Evolutionary conservation across 1,140 invertebrate species (phyloP).

Genomic region (Trichonephila clavipes): DNA sequence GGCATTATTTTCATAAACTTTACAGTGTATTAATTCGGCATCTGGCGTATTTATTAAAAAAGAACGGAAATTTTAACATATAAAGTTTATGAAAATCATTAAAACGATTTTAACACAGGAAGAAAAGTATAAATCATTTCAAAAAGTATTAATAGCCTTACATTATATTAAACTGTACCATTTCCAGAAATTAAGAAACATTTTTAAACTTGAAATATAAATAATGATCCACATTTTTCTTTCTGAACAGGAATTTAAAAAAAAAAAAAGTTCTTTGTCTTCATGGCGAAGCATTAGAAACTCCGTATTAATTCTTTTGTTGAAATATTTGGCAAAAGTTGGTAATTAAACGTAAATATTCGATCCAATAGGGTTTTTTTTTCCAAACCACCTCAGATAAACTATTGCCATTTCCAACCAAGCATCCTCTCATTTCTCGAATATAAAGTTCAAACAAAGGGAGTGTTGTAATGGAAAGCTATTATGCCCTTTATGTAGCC

Average conservation of each 20-base stretch:
- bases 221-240: not conserved
- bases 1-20: no score
- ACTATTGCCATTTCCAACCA: not conserved
- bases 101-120: no score
- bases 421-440: not conserved
- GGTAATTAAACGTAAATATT: constrained; percentile 32
- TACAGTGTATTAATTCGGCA: no score
- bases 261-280: not conserved
- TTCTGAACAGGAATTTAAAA: no score
- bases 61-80: no score
- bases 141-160: no score
- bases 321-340: constrained; percentile 2
- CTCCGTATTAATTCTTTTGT: not conserved
- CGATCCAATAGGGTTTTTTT: not conserved
- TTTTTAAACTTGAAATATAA: not conserved
- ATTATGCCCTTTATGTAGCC: constrained; percentile 56
- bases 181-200: not conserved
- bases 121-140: no score
- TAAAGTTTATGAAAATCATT: no score
- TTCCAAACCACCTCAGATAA: not conserved
- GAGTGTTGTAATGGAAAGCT: constrained; percentile 42
- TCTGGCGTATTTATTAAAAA: no score
- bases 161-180: no score
- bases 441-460: constrained; percentile 36
- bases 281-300: not conserved